Evolutionary conservation across 2,797 vertebrate species (phyloP).

Genomic region (Centropyge bicolor): DNA sequence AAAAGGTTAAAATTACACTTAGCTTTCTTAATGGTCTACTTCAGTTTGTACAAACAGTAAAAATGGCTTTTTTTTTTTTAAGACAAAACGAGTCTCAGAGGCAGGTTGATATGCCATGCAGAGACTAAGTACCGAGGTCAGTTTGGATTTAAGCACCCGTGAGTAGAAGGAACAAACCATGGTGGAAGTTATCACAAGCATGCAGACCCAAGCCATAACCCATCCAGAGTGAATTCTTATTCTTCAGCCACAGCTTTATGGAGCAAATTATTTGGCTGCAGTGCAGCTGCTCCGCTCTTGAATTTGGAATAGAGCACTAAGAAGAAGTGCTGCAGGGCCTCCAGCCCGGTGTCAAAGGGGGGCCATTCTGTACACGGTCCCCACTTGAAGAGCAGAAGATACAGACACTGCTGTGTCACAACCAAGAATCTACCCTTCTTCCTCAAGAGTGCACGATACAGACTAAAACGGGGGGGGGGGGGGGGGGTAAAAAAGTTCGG

Average conservation of each 20-base stretch:
- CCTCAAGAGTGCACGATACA: slow-evolving; percentile 9
- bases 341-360: slow-evolving; percentile 9
- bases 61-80: slow-evolving; percentile 66
- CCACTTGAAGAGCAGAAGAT: slow-evolving; percentile 14
- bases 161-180: slow-evolving; percentile 57
- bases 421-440: slow-evolving; percentile 44
- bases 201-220: slow-evolving; percentile 35
- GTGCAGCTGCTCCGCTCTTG: slow-evolving; percentile 1
- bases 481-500: slow-evolving; percentile 15
- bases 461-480: slow-evolving; percentile 8
- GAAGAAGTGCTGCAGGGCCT: slow-evolving; percentile 22
- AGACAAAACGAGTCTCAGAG: slow-evolving; percentile 53
- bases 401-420: slow-evolving; percentile 15
- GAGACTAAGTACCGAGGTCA: slow-evolving; percentile 74
- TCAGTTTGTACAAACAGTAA: slow-evolving; percentile 70
- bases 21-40: slow-evolving; percentile 51
- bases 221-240: slow-evolving; percentile 4
- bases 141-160: slow-evolving; percentile 78
- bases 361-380: slow-evolving; percentile 27
- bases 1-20: slow-evolving; percentile 59
- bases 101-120: slow-evolving; percentile 28
- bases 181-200: slow-evolving; percentile 50
- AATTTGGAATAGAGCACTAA: slow-evolving; percentile 17
- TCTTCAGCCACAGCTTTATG: slow-evolving; percentile 7
- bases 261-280: slow-evolving; percentile 9